A percentile compares a stretch with the other conserved stretches of the same genome.
Evolutionary conservation across 2,113 vertebrate genomes (phyloP).

Genomic region (Protobothrops mucrosquamatus): DNA sequence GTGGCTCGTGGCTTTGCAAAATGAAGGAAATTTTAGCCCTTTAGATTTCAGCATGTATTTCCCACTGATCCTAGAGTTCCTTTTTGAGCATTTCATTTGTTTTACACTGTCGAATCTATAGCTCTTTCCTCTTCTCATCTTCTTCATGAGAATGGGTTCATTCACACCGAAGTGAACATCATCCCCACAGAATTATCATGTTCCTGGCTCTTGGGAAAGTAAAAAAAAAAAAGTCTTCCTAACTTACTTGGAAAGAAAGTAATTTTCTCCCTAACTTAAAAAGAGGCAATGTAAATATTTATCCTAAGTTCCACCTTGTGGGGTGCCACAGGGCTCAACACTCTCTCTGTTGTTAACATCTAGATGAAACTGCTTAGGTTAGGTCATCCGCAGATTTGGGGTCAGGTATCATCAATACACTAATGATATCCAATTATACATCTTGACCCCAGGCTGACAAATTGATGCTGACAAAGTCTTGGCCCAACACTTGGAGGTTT

Average conservation of each 20-base stretch:
- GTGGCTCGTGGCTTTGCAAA: constrained; percentile 87
- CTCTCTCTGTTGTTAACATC: background rate
- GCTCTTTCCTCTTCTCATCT: constrained; percentile 16
- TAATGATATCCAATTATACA: background rate
- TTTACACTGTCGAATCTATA: constrained; percentile 64
- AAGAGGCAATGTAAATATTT: constrained; percentile 27
- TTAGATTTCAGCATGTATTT: constrained; percentile 75
- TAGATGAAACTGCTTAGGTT: background rate
- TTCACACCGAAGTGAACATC: constrained; percentile 30
- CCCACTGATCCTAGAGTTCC: constrained; percentile 71
- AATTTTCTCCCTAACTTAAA: background rate
- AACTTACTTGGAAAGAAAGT: constrained; percentile 20
- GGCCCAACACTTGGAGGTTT: background rate
- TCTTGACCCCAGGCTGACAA: background rate
- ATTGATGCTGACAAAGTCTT: background rate
- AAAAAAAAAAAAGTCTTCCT: constrained; percentile 22
- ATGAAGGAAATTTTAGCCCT: constrained; percentile 86
- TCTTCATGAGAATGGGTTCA: constrained; percentile 7
- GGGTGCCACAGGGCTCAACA: background rate
- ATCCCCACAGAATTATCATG: constrained; percentile 25
- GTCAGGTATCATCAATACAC: background rate
- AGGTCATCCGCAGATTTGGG: background rate
- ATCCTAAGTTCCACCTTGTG: constrained; percentile 11
- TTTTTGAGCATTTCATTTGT: constrained; percentile 70
- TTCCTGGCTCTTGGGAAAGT: constrained; percentile 29